Evolutionary conservation across 2,797 vertebrate species (phyloP).

Genomic region (Perdix hodgsoniae): DNA sequence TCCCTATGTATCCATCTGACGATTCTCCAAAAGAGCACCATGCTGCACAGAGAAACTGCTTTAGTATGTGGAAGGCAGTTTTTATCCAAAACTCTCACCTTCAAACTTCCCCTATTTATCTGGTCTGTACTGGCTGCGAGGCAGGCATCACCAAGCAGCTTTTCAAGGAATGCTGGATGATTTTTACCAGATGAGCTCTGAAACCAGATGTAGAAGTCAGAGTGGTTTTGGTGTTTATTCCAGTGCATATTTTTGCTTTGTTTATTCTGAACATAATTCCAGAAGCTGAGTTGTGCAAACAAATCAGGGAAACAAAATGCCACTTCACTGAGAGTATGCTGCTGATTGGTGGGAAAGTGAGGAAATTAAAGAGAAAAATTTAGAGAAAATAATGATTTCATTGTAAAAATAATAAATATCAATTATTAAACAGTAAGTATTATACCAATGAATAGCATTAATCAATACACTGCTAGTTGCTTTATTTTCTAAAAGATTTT

Average conservation of each 20-base stretch:
- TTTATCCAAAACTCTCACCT: slow-evolving; percentile 26
- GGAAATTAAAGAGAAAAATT: background rate
- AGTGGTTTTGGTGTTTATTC: background rate
- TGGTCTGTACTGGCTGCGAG: background rate
- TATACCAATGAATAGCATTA: background rate
- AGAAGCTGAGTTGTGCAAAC: slow-evolving; percentile 11
- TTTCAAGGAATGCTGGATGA: slow-evolving; percentile 17
- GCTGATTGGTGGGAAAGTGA: background rate
- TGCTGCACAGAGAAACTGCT: background rate
- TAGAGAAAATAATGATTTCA: background rate
- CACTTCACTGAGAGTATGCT: background rate
- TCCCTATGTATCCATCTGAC: background rate
- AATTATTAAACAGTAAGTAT: background rate
- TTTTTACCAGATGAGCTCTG: slow-evolving; percentile 36
- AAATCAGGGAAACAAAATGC: background rate
- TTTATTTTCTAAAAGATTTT: background rate
- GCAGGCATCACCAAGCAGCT: slow-evolving; percentile 13
- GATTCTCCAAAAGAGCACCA: background rate
- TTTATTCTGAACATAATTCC: slow-evolving; percentile 12
- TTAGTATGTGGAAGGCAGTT: background rate
- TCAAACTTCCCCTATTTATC: background rate
- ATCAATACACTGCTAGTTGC: background rate
- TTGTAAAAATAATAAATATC: background rate
- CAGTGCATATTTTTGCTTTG: background rate
- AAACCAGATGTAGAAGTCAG: slow-evolving; percentile 11